A percentile compares a stretch with the other conserved stretches of the same genome.
phyloP scores from a whole-genome alignment of 2,888 invertebrate genomes.

The Pardosa pseudoannulata region DNA sequence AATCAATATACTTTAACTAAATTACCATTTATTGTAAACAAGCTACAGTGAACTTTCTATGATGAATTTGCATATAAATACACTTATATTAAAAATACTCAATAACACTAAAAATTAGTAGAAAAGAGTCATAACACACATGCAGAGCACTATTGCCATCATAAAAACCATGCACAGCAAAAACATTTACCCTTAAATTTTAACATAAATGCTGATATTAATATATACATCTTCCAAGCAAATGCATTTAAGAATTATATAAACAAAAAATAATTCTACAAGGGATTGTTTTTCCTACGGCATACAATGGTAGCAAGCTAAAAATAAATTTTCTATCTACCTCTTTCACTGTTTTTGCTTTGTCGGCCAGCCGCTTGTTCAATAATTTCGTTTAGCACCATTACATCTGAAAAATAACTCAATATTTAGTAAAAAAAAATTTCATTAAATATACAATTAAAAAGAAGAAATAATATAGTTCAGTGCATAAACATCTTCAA shows the following conservation, averaged over 20 bases:
- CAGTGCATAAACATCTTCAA: too few relatives aligned
- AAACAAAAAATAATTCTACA: conserved; percentile 25
- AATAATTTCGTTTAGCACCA: conserved; percentile 97
- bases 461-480: too few relatives aligned
- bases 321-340: conserved; percentile 67
- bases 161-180: conserved; percentile 41
- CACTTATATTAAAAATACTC: background rate
- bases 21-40: too few relatives aligned
- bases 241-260: conserved; percentile 46
- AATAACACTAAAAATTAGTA: background rate
- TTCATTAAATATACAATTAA: too few relatives aligned
- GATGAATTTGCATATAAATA: background rate
- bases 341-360: conserved; percentile 86
- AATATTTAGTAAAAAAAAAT: too few relatives aligned
- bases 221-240: conserved; percentile 30
- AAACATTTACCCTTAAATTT: conserved; percentile 8
- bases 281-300: conserved; percentile 18
- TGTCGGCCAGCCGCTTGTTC: conserved; percentile 90
- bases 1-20: too few relatives aligned
- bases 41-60: too few relatives aligned
- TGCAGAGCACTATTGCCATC: conserved; percentile 54
- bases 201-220: conserved; percentile 8
- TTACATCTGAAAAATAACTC: conserved; percentile 91
- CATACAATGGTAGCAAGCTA: conserved; percentile 48
- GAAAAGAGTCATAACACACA: conserved; percentile 8